phyloP scores from a whole-genome alignment of 2,888 invertebrate genomes.

The Mycogona germanica region DNA sequence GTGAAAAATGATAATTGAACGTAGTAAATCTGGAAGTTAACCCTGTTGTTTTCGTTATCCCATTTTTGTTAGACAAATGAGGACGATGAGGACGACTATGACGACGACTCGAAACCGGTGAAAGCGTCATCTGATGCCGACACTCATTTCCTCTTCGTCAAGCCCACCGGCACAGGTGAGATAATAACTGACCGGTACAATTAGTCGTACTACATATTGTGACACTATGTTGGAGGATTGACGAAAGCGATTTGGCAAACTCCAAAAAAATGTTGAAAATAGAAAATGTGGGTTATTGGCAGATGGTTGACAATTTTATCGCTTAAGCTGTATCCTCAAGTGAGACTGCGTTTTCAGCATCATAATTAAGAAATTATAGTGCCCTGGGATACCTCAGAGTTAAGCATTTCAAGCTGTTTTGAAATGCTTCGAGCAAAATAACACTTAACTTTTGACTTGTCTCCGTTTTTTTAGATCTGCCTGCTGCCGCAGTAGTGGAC shows the following conservation, averaged over 20 bases:
- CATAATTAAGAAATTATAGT: neutral
- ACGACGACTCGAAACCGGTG: conserved; percentile 26
- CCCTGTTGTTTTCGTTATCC: neutral
- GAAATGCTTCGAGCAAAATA: too few relatives aligned
- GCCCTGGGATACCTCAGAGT: too few relatives aligned
- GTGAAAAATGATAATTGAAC: neutral
- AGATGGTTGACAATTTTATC: too few relatives aligned
- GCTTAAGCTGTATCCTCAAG: too few relatives aligned
- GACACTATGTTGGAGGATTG: neutral
- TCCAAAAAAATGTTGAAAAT: too few relatives aligned
- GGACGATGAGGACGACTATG: conserved; percentile 22
- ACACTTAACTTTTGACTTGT: conserved; percentile 7
- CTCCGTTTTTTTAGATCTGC: conserved; percentile 51
- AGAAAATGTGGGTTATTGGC: too few relatives aligned
- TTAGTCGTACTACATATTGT: neutral
- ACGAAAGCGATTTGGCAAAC: neutral
- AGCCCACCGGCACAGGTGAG: conserved; percentile 30
- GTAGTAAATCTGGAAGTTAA: neutral
- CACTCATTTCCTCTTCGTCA: conserved; percentile 69
- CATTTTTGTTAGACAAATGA: conserved; percentile 19
- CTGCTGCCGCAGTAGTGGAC: conserved; percentile 84
- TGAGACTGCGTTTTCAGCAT: too few relatives aligned
- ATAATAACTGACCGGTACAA: neutral
- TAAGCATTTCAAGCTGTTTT: too few relatives aligned
- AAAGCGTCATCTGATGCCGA: conserved; percentile 80